phyloP scores from a whole-genome alignment of 2,888 invertebrate species.

The Phlogophora meticulosa region DNA sequence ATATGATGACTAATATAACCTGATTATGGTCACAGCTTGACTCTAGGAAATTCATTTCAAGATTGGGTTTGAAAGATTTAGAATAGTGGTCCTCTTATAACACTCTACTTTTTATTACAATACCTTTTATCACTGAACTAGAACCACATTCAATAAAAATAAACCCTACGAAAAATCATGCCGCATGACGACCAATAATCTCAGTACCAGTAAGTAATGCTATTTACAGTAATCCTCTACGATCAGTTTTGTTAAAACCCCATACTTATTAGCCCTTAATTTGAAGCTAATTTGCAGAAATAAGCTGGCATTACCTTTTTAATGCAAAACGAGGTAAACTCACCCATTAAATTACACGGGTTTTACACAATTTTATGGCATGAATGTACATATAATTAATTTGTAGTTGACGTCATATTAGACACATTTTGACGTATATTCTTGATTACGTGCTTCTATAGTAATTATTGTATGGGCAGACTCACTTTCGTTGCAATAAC shows the following conservation, averaged over 20 bases:
- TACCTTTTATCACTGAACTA: background rate
- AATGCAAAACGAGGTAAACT: conserved; percentile 27
- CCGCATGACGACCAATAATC: background rate
- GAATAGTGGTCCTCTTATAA: too few relatives aligned
- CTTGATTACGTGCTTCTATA: conserved; percentile 9
- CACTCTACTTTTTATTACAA: background rate
- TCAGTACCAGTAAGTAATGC: background rate
- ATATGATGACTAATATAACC: too few relatives aligned
- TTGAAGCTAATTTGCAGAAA: conserved; percentile 19
- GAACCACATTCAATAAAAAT: background rate
- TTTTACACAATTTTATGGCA: conserved; percentile 23
- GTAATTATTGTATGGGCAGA: background rate
- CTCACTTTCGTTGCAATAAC: too few relatives aligned
- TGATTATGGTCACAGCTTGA: too few relatives aligned
- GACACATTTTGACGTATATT: conserved; percentile 10
- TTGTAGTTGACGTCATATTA: conserved; percentile 28
- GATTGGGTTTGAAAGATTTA: background rate
- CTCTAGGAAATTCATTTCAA: too few relatives aligned
- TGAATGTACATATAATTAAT: conserved; percentile 22
- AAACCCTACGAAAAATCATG: too few relatives aligned
- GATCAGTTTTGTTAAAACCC: background rate
- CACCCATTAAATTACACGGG: conserved; percentile 7
- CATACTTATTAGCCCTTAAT: conserved; percentile 6
- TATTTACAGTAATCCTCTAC: background rate
- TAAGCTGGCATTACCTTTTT: conserved; percentile 3